Base-by-base conservation (phyloP, 2,797 vertebrate genomes). In the Telmatherina bonti region DNA sequence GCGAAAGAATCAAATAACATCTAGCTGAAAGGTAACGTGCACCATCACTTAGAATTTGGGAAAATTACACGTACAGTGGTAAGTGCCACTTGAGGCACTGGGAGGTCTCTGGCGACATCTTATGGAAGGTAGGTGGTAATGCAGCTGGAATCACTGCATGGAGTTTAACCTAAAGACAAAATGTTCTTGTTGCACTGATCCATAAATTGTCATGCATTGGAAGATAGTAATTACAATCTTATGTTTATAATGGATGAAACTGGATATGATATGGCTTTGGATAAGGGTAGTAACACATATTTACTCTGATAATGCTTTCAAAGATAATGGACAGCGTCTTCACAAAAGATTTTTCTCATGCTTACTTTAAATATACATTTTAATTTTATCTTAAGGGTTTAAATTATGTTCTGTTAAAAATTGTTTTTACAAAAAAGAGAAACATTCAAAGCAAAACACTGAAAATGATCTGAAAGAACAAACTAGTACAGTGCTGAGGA, bases 61-160 rank as follows among this genome's bases (percentile, higher is more conserved):
- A 0, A 7, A 27, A 30, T 29, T 0, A 4, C 0, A 11, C 15
- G 36, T 10, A 0, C 43, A 51, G 4, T 1, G 1, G 5, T 43
- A 7, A 13, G 16, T 0, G 0, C 7, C 27, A 41, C 20, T 33
- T 47, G 22, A 51, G 45, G 16, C 26, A 71, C 62, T 24, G 10
- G 43, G 6, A 27, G 59, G 76, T 76, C 79, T 88, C 68, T 89
- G 61, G 79, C 11, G 89, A 70, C 90, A 76, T 52, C 90, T 49
- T 16, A 15, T 88, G 89, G 84, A 51, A 4, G 0, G 13, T 0
- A 22, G 3, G 9, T 20, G 66, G 8, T 22, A 81, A 49, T 81
- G 43, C 86, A 72, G 12, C 4, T n/a, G 8, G 13, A 26, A 5
- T 1, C 3, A 0, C 12, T 30, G 11, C 18, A 45, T 45, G 43